Evolutionary conservation across 2,888 invertebrate genomes (phyloP).

Genomic region (Ryuthela nishihirai): DNA sequence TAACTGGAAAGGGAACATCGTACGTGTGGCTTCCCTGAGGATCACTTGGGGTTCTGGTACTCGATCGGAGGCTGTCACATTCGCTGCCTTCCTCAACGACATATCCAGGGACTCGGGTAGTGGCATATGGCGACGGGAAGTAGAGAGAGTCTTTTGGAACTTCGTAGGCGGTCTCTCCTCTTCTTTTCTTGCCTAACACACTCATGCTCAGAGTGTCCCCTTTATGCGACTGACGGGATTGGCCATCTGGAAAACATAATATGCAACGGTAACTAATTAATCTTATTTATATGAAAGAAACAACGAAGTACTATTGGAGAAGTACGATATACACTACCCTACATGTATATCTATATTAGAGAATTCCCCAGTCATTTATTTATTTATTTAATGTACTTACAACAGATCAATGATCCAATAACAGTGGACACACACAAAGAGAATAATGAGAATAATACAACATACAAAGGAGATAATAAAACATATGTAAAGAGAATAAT

Average conservation of each 20-base stretch:
- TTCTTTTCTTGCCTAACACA: conserved; percentile 25
- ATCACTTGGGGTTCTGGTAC: conserved; percentile 37
- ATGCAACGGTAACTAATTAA: neutral
- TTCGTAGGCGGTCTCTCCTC: conserved; percentile 32
- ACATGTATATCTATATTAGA: no score
- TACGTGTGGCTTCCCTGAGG: conserved; percentile 38
- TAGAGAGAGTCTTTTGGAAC: conserved; percentile 36
- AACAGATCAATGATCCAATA: no score
- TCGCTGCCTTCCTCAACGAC: conserved; percentile 38
- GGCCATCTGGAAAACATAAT: conserved; percentile 17
- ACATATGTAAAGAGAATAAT: no score
- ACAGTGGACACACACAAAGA: no score
- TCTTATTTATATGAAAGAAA: no score
- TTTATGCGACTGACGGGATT: conserved; percentile 25
- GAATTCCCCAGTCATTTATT: no score
- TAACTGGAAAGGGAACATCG: conserved; percentile 40
- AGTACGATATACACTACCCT: no score
- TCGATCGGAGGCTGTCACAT: conserved; percentile 38
- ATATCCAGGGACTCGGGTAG: conserved; percentile 34
- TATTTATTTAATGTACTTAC: no score
- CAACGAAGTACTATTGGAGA: no score
- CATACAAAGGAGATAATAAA: no score
- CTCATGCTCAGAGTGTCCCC: conserved; percentile 37
- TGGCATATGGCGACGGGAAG: conserved; percentile 38
- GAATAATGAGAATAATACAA: no score